phyloP scores from a whole-genome alignment of 2,888 invertebrate species.

The Digitonthophagus gazella region DNA sequence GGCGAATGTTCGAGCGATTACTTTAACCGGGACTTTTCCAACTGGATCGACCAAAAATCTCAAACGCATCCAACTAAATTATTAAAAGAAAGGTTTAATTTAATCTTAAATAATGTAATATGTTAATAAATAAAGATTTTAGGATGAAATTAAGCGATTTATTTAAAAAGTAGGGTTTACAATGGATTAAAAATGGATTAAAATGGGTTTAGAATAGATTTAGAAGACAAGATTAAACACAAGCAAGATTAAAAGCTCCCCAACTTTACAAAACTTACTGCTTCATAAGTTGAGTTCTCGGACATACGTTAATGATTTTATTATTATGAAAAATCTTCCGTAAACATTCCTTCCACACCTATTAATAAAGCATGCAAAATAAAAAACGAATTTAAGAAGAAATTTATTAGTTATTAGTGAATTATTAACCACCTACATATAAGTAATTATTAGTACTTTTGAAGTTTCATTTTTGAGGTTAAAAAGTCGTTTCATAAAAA shows the following conservation, averaged over 20 bases:
- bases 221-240: neutral
- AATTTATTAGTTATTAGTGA: too few relatives aligned
- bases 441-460: too few relatives aligned
- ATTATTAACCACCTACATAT: too few relatives aligned
- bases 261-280: conserved; percentile 75
- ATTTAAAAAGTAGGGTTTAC: too few relatives aligned
- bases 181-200: too few relatives aligned
- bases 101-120: too few relatives aligned
- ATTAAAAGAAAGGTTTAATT: conserved; percentile 12
- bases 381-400: conserved; percentile 28
- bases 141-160: too few relatives aligned
- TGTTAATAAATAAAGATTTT: too few relatives aligned
- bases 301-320: conserved; percentile 95
- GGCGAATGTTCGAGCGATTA: conserved; percentile 95
- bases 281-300: conserved; percentile 93
- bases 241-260: neutral
- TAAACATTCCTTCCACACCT: conserved; percentile 92
- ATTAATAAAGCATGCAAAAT: conserved; percentile 32
- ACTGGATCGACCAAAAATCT: conserved; percentile 90
- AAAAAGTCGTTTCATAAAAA: too few relatives aligned
- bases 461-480: too few relatives aligned
- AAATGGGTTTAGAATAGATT: neutral
- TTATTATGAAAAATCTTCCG: conserved; percentile 92
- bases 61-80: conserved; percentile 95
- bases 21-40: conserved; percentile 95